phyloP scores from a whole-genome alignment of 2,113 vertebrate genomes.

The Microcebus ravelobensis region DNA sequence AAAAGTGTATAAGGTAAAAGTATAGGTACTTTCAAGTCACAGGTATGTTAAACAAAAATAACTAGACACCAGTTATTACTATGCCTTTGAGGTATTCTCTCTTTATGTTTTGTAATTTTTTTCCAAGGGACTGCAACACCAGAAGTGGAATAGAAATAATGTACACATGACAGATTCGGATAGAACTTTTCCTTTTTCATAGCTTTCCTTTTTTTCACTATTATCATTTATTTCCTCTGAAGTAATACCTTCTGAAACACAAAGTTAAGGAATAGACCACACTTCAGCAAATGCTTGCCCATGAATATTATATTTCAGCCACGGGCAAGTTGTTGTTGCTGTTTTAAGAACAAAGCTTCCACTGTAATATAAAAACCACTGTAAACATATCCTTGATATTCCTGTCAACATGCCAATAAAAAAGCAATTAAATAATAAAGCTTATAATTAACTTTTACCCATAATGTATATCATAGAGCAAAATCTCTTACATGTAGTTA shows the following conservation, averaged over 20 bases:
- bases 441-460: conserved; percentile 13
- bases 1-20: neutral
- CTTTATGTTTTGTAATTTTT: conserved; percentile 17
- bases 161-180: neutral
- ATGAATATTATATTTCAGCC: conserved; percentile 23
- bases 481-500: neutral
- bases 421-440: conserved; percentile 32
- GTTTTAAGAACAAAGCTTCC: conserved; percentile 23
- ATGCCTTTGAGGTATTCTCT: neutral
- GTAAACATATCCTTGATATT: conserved; percentile 47
- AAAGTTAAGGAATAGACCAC: conserved; percentile 26
- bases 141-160: conserved; percentile 35
- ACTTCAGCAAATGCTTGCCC: conserved; percentile 1
- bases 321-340: neutral
- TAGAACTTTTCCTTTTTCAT: neutral
- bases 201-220: neutral
- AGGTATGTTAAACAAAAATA: conserved; percentile 32
- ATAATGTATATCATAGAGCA: conserved; percentile 1
- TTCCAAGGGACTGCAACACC: neutral
- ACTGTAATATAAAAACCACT: conserved; percentile 39
- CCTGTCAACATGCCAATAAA: conserved; percentile 14
- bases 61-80: neutral
- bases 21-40: neutral
- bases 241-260: conserved; percentile 31
- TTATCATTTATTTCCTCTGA: conserved; percentile 56